phyloP scores from a whole-genome alignment of 2,797 vertebrate species.

The Hipposideros larvatus region DNA sequence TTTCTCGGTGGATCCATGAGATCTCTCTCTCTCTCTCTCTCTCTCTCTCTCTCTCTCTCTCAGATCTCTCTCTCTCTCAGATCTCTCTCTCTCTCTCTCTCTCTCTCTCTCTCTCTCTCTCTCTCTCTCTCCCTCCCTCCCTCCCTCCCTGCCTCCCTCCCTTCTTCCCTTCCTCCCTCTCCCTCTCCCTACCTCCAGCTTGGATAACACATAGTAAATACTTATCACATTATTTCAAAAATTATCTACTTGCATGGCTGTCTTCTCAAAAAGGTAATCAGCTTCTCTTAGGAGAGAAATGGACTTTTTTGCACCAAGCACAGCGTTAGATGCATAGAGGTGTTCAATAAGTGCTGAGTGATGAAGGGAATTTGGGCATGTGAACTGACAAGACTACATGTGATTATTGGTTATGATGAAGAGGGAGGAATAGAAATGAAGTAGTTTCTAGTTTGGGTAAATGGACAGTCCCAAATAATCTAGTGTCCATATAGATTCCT shows the following conservation, averaged over 20 bases:
- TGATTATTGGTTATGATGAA: not conserved
- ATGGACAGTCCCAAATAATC: not conserved
- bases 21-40: not conserved
- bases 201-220: not conserved
- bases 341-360: not conserved
- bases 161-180: not conserved
- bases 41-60: not conserved
- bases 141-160: too few species aligned
- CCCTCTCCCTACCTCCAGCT: not conserved
- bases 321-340: not conserved
- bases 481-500: not conserved
- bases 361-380: conserved; percentile 8
- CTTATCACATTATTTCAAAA: conserved; percentile 12
- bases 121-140: not conserved
- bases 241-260: not conserved
- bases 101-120: not conserved
- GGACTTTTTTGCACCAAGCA: not conserved
- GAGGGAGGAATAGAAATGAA: not conserved
- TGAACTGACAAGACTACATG: not conserved
- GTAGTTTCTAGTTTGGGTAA: not conserved
- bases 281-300: conserved; percentile 47
- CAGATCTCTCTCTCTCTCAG: too few species aligned
- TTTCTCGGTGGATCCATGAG: not conserved
- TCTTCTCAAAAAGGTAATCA: not conserved
- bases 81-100: not conserved